Evolutionary conservation across 2,113 vertebrate genomes (phyloP).

Genomic region (Corythornis vintsioides): DNA sequence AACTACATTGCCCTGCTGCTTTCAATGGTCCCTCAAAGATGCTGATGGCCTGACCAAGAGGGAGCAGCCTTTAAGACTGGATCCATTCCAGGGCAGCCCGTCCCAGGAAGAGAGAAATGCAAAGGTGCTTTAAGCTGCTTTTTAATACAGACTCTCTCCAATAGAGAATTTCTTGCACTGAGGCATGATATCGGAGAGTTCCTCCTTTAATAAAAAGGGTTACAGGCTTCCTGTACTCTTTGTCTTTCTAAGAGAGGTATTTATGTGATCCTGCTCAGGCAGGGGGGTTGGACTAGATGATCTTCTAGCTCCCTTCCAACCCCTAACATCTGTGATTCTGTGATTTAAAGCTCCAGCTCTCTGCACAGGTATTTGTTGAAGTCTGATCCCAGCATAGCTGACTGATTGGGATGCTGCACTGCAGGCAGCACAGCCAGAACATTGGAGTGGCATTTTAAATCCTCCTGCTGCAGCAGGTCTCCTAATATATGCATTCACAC

Average conservation of each 20-base stretch:
- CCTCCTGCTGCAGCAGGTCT: background rate
- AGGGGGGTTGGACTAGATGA: no score
- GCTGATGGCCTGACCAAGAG: background rate
- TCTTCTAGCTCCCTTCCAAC: no score
- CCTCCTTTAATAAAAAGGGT: background rate
- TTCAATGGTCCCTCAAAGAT: background rate
- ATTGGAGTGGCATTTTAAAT: background rate
- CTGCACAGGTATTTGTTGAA: background rate
- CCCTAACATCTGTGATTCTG: no score
- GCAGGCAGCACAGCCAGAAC: background rate
- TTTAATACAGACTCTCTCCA: background rate
- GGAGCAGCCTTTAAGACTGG: background rate
- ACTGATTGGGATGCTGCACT: slow-evolving; percentile 5
- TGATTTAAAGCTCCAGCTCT: background rate
- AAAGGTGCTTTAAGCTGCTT: background rate
- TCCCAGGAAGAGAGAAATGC: background rate
- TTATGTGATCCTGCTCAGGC: no score
- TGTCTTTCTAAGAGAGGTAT: background rate
- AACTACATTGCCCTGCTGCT: background rate
- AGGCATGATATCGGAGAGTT: background rate
- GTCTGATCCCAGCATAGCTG: background rate
- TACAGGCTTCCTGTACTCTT: background rate
- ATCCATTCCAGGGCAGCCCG: background rate
- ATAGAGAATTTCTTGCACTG: background rate
- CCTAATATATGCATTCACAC: background rate